These are phyloP conservation scores for Corythornis cristatus DNA, from an alignment of 2,113 vertebrate species.

Conservation along the genomic window DNA sequence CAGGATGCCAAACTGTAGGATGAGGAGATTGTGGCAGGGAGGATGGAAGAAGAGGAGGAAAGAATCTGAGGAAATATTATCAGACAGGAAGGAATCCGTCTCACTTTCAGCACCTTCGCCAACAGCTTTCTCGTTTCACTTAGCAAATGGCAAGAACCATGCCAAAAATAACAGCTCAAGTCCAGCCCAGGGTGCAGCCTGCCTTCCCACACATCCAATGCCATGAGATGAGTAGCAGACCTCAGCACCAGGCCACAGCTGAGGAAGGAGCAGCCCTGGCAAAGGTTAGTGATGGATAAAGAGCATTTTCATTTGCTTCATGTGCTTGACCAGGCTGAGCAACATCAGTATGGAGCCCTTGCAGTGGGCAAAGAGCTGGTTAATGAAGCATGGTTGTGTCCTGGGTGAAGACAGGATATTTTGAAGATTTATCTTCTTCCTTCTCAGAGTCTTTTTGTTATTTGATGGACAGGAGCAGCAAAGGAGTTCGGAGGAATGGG, in stretches of 20 bases:
- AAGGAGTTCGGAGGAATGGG: background rate
- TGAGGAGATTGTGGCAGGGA: background rate
- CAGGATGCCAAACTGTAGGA: background rate
- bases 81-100: background rate
- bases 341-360: background rate
- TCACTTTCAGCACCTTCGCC: background rate
- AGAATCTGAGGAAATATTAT: background rate
- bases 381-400: background rate
- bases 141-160: background rate
- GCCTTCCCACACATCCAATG: rapidly evolving
- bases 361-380: background rate
- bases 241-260: background rate
- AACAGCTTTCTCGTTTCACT: background rate
- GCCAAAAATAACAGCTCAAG: background rate
- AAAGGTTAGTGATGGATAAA: rapidly evolving
- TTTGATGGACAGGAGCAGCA: background rate
- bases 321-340: no score
- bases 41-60: background rate
- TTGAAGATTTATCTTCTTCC: background rate
- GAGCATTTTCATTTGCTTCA: background rate
- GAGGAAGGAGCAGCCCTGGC: background rate
- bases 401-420: background rate
- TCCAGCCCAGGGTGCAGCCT: background rate
- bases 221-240: background rate
- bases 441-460: background rate